Conservation (phyloP, 2,113 vertebrate genomes). For the Rynchops niger region DNA sequence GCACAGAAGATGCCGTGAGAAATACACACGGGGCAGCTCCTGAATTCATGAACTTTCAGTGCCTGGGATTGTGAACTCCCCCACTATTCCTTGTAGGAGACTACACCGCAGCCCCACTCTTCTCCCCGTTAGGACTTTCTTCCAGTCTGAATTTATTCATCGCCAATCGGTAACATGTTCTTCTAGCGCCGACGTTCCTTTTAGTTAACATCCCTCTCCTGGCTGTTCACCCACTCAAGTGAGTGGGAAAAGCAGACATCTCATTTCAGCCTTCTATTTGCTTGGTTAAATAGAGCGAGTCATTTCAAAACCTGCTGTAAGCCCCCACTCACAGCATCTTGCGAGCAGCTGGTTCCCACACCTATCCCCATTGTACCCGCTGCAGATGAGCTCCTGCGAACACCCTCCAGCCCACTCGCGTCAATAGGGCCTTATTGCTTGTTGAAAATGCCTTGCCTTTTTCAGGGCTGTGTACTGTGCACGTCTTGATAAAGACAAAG, state of each 20-base stretch:
- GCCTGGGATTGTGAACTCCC: neutral
- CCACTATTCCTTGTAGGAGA: neutral
- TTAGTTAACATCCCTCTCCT: neutral
- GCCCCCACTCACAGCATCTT: neutral
- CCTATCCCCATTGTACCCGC: accelerated
- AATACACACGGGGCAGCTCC: neutral
- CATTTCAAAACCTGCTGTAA: neutral
- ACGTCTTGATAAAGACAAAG: neutral
- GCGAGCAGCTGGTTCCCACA: neutral
- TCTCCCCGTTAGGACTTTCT: neutral
- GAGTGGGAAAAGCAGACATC: neutral
- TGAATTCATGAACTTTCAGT: neutral
- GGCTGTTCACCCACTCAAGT: neutral
- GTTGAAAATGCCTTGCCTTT: neutral
- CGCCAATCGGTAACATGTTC: neutral
- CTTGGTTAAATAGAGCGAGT: neutral
- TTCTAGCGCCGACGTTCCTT: neutral
- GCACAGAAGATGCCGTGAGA: neutral
- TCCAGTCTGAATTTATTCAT: neutral
- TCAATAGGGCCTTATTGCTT: neutral
- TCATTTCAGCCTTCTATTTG: neutral
- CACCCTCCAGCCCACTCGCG: neutral
- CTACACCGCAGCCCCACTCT: accelerated
- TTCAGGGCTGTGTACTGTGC: neutral
- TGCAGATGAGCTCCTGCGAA: neutral